Base-by-base conservation (phyloP, 2,888 invertebrate genomes). In the Embidobia sp. region DNA sequence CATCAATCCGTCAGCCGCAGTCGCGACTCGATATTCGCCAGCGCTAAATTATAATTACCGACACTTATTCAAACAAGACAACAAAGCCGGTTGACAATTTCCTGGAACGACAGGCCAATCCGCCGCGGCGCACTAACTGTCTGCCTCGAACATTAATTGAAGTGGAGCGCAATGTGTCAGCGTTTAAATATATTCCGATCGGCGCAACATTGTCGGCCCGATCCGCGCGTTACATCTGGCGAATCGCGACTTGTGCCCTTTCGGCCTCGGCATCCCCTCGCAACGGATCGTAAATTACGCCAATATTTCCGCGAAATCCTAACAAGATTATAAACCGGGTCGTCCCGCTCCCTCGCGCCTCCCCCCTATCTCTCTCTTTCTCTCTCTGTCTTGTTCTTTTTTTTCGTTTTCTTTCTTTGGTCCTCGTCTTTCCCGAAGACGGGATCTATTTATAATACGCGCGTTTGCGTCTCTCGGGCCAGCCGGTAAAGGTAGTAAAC, bases 301-400 rank as follows among this genome's bases (percentile, higher is more conserved):
- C 86, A 86, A 89, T 88, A 88, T 89, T 89, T 89, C 88, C 87
- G 86, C 88, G 88, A 89, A 89, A 87, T 88, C 85, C 86, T 88
- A 88, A 89, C 88, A 86, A 89, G 89, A 89, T 89, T 89, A 89
- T 86, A 86, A 88, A 86, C 82, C 85, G 85, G 87, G 87, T 87
- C 85, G 87, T 51, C 69, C 33, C 48, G n/a, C n/a, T n/a, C n/a
- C n/a, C n/a, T n/a, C n/a, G n/a, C n/a, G n/a, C n/a, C n/a, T n/a
- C n/a, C n/a, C n/a, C n/a, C n/a, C n/a, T n/a, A n/a, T n/a, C n/a
- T n/a, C n/a, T n/a, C n/a, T n/a, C n/a, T n/a, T n/a, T n/a, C n/a
- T n/a, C n/a, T n/a, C n/a, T n/a, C n/a, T n/a, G n/a, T 55, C 46
- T 48, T 44, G 31, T 53, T 42, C 31, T 49, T 31, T 53, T 46